Evolutionary conservation across 1,140 invertebrate species (phyloP), one percentile per base, ranked within the genome.

Genomic region (Drosophila lacertosa): DNA sequence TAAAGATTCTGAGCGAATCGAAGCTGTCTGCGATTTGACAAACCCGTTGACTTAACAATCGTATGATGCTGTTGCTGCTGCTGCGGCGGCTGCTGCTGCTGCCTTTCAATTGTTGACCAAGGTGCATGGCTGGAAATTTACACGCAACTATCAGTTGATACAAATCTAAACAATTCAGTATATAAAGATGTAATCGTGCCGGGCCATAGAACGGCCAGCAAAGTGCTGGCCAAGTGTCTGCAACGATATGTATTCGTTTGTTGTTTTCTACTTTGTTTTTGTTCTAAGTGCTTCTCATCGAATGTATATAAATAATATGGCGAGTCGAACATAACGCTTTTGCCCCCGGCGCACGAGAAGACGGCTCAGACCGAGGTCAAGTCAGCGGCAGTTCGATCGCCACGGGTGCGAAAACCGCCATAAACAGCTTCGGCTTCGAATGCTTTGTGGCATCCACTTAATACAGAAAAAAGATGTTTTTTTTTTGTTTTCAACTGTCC

Each of bases 251-350:
- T 45, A 6, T 47, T 18, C 26, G 44, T n/a, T n/a, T n/a, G n/a
- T n/a, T n/a, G n/a, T n/a, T n/a, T n/a, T n/a, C n/a, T n/a, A n/a
- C n/a, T n/a, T n/a, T n/a, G 6, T 26, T 15, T 9, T 65, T 54
- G 26, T 55, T 70, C 24, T 59, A 20, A 42, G 45, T 48, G 55
- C 65, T 77, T 59, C 71, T 37, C 72, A 74, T 64, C 74, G 78
- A 78, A 71, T 89, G 80, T 68, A 84, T 77, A 89, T 89, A 89
- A 89, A 89, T 89, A 86, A 89, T 89, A 71, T 47, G 44, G 11
- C 67, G 45, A 40, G 20, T 51, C 48, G 59, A 50, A 37, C 58
- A 82, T 37, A 77, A 47, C 63, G 50, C 32, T 26, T 40, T 44
- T 57, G 22, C 22, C 40, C 35, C 35, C 33, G 37, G 16, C 33